Conservation (phyloP, 2,888 invertebrate species). For the Apodemia mormo region DNA sequence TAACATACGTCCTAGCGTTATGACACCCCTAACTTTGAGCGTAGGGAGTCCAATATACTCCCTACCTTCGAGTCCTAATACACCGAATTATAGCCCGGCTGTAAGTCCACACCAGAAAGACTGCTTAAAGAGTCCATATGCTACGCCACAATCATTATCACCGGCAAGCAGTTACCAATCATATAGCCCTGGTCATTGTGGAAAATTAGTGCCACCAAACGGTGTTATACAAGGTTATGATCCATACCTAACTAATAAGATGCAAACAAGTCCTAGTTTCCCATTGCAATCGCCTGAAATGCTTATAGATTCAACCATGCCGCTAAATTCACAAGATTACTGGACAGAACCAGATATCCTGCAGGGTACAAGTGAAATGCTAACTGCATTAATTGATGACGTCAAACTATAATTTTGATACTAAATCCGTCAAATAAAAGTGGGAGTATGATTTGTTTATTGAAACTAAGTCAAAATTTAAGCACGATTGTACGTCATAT, state of each 20-base stretch:
- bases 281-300: slow-evolving; percentile 54
- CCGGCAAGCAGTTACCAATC: slow-evolving; percentile 60
- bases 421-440: slow-evolving; percentile 51
- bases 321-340: slow-evolving; percentile 57
- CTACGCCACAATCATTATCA: slow-evolving; percentile 66
- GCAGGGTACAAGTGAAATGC: slow-evolving; percentile 60
- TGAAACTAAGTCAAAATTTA: not conserved
- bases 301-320: slow-evolving; percentile 54
- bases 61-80: slow-evolving; percentile 62
- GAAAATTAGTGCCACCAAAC: slow-evolving; percentile 55
- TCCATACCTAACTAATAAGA: slow-evolving; percentile 67
- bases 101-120: slow-evolving; percentile 66
- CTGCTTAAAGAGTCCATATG: slow-evolving; percentile 62
- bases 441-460: slow-evolving; percentile 30
- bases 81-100: slow-evolving; percentile 58
- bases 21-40: slow-evolving; percentile 67
- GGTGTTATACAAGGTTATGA: slow-evolving; percentile 61
- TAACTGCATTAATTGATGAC: slow-evolving; percentile 64
- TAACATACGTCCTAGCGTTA: slow-evolving; percentile 44
- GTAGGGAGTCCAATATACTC: slow-evolving; percentile 65
- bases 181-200: slow-evolving; percentile 52
- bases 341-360: slow-evolving; percentile 67
- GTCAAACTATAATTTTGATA: slow-evolving; percentile 55
- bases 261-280: slow-evolving; percentile 66
- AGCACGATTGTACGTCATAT: not conserved